Conservation (phyloP, 2,113 vertebrate genomes). For the Grammomys dolichurus region DNA sequence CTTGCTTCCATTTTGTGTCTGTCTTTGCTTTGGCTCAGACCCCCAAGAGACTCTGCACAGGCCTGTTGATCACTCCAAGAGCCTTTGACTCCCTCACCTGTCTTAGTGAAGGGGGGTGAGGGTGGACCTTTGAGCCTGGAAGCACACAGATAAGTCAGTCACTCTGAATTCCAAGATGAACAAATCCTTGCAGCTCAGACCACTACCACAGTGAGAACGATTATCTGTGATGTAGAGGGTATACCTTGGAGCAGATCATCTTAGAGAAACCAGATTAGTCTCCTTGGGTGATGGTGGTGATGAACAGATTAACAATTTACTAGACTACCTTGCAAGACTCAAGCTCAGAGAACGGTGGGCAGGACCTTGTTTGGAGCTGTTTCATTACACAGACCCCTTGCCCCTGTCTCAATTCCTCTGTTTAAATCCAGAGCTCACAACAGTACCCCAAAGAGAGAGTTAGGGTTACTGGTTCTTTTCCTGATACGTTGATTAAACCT, state of each 20-base stretch:
- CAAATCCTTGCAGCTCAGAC: neutral
- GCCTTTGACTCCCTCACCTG: neutral
- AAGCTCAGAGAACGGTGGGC: neutral
- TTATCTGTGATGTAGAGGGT: neutral
- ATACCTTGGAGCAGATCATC: neutral
- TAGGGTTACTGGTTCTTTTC: neutral
- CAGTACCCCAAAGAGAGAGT: neutral
- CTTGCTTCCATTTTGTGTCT: neutral
- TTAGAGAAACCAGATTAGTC: neutral
- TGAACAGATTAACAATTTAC: neutral
- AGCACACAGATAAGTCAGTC: neutral
- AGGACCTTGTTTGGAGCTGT: neutral
- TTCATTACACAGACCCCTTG: neutral
- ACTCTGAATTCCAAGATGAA: neutral
- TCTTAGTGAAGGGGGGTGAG: neutral
- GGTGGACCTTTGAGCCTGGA: neutral
- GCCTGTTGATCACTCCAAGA: neutral
- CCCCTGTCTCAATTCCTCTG: neutral
- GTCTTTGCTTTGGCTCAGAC: neutral
- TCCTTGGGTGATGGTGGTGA: no score
- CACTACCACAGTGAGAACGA: neutral
- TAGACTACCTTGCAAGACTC: neutral
- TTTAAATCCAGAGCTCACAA: neutral
- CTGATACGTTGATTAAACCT: neutral
- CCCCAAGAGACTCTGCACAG: neutral